These are phyloP conservation scores for Nixonia krombeini DNA, from an alignment of 1,140 invertebrate genomes.

Conservation along the genomic window DNA sequence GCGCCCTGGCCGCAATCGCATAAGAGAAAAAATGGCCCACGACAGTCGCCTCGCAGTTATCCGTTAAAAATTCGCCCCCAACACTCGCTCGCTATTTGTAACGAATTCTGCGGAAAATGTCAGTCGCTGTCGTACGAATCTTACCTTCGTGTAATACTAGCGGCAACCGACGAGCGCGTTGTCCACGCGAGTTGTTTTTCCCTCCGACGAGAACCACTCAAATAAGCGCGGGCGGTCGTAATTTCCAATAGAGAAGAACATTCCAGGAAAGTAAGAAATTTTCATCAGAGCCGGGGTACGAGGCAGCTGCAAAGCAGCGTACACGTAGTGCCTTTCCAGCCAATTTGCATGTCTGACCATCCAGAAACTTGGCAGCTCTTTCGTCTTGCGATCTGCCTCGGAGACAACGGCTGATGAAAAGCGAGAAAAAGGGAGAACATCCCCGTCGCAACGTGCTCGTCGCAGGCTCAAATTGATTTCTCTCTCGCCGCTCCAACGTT, in stretches of 20 bases:
- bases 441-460: neutral
- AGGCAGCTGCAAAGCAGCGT: neutral
- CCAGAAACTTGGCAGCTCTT: conserved; percentile 11
- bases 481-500: neutral
- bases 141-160: conserved; percentile 15
- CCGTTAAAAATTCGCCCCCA: too few relatives aligned
- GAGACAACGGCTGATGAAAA: neutral
- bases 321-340: conserved; percentile 3
- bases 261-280: too few relatives aligned
- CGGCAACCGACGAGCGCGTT: neutral
- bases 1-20: too few relatives aligned
- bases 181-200: too few relatives aligned
- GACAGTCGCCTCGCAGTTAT: too few relatives aligned
- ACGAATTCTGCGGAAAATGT: neutral
- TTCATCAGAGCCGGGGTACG: conserved; percentile 9
- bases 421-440: too few relatives aligned
- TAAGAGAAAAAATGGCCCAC: too few relatives aligned
- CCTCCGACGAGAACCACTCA: too few relatives aligned
- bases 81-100: too few relatives aligned
- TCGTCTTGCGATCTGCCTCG: neutral
- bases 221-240: too few relatives aligned
- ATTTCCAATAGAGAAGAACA: too few relatives aligned
- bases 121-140: conserved; percentile 12
- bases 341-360: conserved; percentile 3
- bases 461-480: neutral